Base-by-base conservation (phyloP, 1,140 invertebrate genomes). In the Muscidifurax raptorellus region DNA sequence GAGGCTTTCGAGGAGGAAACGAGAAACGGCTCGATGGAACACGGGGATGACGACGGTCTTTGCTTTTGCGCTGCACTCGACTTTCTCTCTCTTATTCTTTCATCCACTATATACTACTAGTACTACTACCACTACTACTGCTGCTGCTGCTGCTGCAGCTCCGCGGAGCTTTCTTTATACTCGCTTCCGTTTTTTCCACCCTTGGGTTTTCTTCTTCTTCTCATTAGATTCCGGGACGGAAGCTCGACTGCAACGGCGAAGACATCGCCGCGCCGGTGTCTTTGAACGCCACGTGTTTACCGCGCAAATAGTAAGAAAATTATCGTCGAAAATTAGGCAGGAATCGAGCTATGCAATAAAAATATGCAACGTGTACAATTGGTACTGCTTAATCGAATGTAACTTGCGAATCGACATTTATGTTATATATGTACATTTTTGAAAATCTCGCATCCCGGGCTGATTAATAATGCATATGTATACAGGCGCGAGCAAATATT, bases 251-350 rank as follows among this genome's bases (percentile, higher is more conserved):
- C n/a, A n/a, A 52, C 28, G 12, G 18, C 18, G 78, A 67, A 44
- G 67, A 22, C 36, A 47, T 36, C 76, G 52, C 13, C 30, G n/a
- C n/a, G n/a, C n/a, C n/a, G n/a, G n/a, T n/a, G n/a, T 2, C 64
- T 69, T 80, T 40, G 69, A 80, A 80, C 69, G n/a, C 64, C 32
- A 69, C 36, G 64, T 80, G 78, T 44, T 80, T 69, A 69, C 59
- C 44, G 66, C 59, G 59, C n/a, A 80, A 80, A 80, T 80, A 44
- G 27, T 78, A 9, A 64, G 76, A 59, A 78, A 78, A 64, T 78
- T 78, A 78, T 78, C 25, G 47, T 64, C 76, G 76, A 22, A 78
- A 78, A 64, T 78, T 78, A 78, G 76, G 28, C n/a, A n/a, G n/a
- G n/a, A n/a, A n/a, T n/a, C n/a, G n/a, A n/a, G n/a, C n/a, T n/a